Base-by-base conservation (phyloP, 1,140 invertebrate genomes). In the Zaprionus davidi region DNA sequence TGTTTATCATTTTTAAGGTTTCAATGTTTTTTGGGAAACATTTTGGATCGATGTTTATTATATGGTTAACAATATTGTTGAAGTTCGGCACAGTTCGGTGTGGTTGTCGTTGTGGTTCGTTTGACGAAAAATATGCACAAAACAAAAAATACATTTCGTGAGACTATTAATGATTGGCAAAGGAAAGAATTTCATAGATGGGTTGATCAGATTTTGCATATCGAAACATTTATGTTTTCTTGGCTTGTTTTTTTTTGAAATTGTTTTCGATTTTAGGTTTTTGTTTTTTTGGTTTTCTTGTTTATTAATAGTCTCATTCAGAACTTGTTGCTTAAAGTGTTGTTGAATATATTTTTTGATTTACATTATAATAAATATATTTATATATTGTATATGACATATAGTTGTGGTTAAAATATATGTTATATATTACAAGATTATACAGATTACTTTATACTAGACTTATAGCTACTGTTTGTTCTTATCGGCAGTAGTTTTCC, bases 301-400 rank as follows among this genome's bases (percentile, higher is more conserved):
- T 76, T 64, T 78, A 91, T 92, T 92, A 92, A 92, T 92, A 92
- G 90, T 92, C 90, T 92, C 90, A 92, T 92, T 92, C 86, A 92
- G 90, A 92, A 91, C 86, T 90, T 90, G 85, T 85, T 88, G 86
- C 86, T 90, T 90, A 78, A 90, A 90, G 85, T 90, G 85, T 90
- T 90, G 86, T 86, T 85, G 75, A 90, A 88, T 88, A 88, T 88
- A 88, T 88, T 88, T 88, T 88, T 90, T 88, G 83, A 90, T 87
- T 88, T 78, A 84, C 82, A 72, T 74, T 63, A 71, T 59, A 73
- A 70, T 78, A 69, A 34, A 34, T 34, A 34, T 34, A 11, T 70
- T 51, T 69, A 80, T 60, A 78, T 71, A 57, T 69, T 56, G 76
- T 46, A 51, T 51, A 51, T 51, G 20, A 51, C 46, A 51, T 51